Base-by-base conservation (phyloP, 2,113 vertebrate species). In the Poeciliopsis turrubarensis region DNA sequence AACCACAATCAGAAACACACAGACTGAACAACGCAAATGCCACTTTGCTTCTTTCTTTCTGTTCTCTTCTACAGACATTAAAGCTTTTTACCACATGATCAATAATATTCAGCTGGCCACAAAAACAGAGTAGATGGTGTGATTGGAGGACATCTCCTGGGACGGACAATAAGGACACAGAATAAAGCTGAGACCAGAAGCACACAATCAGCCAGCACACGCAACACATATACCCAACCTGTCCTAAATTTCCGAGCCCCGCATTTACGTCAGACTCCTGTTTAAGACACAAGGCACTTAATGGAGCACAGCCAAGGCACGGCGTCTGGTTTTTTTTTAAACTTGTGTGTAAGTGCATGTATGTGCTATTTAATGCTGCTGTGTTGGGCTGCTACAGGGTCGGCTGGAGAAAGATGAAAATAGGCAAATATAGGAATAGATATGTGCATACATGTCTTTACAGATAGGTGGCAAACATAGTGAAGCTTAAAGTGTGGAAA, bases 151-250 rank as follows among this genome's bases (percentile, higher is more conserved):
- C 63, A 78, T 87, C 87, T 87, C 84, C 69, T 51, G 86, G 74
- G 89, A 82, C 69, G 79, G 77, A 89, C 85, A 91, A 91, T 92
- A 92, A 92, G 91, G 90, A 91, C 87, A 90, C 75, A 89, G 84
- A 92, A 90, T 89, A 91, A 90, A 91, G 90, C 77, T 83, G 73
- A 69, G 71, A 67, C 68, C 57, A 61, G 64, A 68, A 67, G 70
- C 73, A 86, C 83, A 85, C 84, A 89, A 64, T 81, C 74, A 13
- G 51, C 57, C 77, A 71, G 71, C 66, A 71, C 75, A 81, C 78
- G 78, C 82, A 76, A 71, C 78, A 70, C 66, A 60, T 41, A 77
- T 75, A 70, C 73, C 81, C 74, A 86, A 75, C n/a, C 44, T 64
- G 60, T 88, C 72, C 86, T 86, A 75, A 84, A 80, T 86, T 85